Percentiles rank a stretch among this genome's conserved stretches.
These are phyloP conservation scores for Phaethon lepturus DNA, from an alignment of 2,113 vertebrate species.

Conservation along the genomic window DNA sequence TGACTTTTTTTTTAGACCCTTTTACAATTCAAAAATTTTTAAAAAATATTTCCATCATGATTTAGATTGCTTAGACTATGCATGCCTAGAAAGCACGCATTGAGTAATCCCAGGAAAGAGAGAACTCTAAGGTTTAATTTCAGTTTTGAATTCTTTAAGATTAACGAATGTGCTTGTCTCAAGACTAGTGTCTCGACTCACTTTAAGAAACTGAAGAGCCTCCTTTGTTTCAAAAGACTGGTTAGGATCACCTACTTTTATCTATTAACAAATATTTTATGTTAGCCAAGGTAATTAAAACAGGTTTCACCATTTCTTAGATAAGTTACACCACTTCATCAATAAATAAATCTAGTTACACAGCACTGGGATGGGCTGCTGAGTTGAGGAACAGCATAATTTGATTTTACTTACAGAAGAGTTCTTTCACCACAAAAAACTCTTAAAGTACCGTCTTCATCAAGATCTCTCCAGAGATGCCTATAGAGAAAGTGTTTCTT, in stretches of 20 bases:
- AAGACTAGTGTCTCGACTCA: not conserved
- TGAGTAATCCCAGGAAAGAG: not conserved
- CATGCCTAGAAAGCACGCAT: not conserved
- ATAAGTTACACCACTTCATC: not conserved
- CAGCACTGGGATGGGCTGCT: not conserved
- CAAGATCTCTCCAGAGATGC: not conserved
- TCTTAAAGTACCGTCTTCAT: not conserved
- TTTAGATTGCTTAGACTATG: not conserved
- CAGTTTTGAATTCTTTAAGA: not conserved
- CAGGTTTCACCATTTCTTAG: not conserved
- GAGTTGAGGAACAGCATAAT: not conserved
- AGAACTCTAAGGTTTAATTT: not conserved
- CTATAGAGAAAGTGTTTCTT: not conserved
- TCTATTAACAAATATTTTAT: not conserved
- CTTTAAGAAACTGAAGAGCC: not conserved
- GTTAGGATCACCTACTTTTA: not conserved
- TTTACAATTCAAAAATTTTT: not conserved
- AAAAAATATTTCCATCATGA: not conserved
- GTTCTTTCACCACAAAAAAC: not conserved
- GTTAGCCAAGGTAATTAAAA: not conserved
- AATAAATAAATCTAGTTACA: not conserved
- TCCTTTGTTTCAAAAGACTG: not conserved
- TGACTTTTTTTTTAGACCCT: not conserved
- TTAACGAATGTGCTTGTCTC: not conserved
- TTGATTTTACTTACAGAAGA: not conserved